These are phyloP conservation scores for Globodera rostochiensis DNA, from an alignment of 1,140 invertebrate species.

Conservation along the genomic window DNA sequence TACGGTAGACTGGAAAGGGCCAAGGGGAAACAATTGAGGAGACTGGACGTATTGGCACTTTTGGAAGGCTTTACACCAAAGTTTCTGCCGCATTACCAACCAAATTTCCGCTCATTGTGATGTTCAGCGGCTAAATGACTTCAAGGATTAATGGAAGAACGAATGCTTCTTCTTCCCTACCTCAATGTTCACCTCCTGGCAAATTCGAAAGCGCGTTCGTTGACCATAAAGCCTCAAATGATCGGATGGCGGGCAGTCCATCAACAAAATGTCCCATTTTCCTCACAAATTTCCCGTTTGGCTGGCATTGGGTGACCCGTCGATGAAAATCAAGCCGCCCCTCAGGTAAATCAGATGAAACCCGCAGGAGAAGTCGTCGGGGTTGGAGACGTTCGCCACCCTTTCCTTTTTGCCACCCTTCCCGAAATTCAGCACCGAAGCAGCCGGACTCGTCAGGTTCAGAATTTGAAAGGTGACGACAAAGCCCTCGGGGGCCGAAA, in stretches of 20 bases:
- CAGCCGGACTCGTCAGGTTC: conserved; percentile 23
- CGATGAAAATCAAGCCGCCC: conserved; percentile 24
- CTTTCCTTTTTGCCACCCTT: background rate
- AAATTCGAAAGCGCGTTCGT: conserved; percentile 12
- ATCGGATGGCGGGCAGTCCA: background rate
- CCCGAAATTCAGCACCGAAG: background rate
- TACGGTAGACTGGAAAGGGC: conserved; percentile 45
- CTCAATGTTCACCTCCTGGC: conserved; percentile 2
- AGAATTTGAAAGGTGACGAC: conserved; percentile 33
- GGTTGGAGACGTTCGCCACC: background rate
- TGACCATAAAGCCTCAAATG: background rate
- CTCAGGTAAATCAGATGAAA: conserved; percentile 22
- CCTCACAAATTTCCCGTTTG: background rate
- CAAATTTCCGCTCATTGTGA: conserved; percentile 19
- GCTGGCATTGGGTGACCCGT: background rate
- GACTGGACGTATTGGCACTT: no score
- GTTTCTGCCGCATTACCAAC: background rate
- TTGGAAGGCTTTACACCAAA: no score
- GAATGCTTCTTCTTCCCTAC: background rate
- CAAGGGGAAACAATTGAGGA: no score
- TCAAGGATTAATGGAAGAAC: no score
- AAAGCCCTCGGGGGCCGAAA: conserved; percentile 39
- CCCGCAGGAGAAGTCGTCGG: conserved; percentile 20
- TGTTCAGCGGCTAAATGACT: conserved; percentile 16
- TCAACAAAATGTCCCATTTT: background rate